Percentiles rank a stretch among this genome's conserved stretches.
These are phyloP conservation scores for Grammomys dolichurus DNA, from an alignment of 2,113 vertebrate genomes.

Conservation along the genomic window DNA sequence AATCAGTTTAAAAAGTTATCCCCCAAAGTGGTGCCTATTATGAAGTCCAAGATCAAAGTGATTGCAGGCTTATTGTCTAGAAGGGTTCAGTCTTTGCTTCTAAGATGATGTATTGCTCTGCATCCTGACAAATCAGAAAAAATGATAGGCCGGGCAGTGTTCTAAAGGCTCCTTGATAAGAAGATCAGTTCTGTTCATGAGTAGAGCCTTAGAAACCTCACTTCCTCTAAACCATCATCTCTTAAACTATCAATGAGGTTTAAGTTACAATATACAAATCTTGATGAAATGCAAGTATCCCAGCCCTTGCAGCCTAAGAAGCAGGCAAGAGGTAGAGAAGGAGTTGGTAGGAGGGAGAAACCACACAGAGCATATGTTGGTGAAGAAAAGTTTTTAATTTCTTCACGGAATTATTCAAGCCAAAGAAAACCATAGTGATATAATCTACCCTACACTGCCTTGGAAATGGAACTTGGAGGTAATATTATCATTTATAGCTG, in stretches of 20 bases:
- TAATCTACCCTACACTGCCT: background rate
- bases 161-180: background rate
- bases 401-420: background rate
- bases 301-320: background rate
- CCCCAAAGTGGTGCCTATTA: background rate
- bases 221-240: background rate
- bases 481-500: background rate
- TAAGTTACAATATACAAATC: background rate
- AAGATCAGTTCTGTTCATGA: background rate
- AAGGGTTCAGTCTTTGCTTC: background rate
- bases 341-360: background rate
- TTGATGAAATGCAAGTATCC: background rate
- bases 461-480: background rate
- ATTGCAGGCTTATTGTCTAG: background rate
- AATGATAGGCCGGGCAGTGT: background rate
- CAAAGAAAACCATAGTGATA: background rate
- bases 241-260: background rate
- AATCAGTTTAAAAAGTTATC: background rate
- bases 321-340: background rate
- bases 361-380: background rate
- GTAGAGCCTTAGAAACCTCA: background rate
- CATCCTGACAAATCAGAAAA: background rate
- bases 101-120: background rate
- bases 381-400: background rate
- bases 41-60: background rate